Conservation (phyloP, 1,140 invertebrate genomes). For the Diuraphis noxia region DNA sequence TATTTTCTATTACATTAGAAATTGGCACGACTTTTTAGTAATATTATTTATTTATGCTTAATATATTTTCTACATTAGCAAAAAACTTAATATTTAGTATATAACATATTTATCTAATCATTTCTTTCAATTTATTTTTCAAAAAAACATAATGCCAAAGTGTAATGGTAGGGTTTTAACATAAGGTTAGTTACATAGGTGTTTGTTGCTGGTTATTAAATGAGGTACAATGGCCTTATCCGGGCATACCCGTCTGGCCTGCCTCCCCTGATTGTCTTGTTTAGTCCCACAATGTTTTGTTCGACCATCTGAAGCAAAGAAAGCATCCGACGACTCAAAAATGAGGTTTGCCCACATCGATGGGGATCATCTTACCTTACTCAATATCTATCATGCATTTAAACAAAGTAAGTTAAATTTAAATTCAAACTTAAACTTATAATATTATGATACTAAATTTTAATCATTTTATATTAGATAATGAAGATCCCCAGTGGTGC, state of each 20-base stretch:
- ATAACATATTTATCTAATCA: background rate
- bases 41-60: background rate
- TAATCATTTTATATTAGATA: conserved; percentile 60
- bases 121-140: background rate
- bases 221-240: conserved; percentile 62
- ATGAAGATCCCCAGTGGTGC: conserved; percentile 96
- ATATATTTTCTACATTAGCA: background rate
- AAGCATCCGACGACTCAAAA: conserved; percentile 98
- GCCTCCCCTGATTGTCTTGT: conserved; percentile 58
- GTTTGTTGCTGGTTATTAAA: conserved; percentile 62
- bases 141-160: conserved; percentile 26
- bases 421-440: background rate
- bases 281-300: conserved; percentile 99
- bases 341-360: conserved; percentile 99
- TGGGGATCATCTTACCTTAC: conserved; percentile 94
- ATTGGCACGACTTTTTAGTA: background rate
- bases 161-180: conserved; percentile 58
- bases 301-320: conserved; percentile 97
- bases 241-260: conserved; percentile 61
- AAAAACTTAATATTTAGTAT: background rate
- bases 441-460: background rate
- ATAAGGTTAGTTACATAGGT: conserved; percentile 63
- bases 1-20: background rate
- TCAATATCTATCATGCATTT: conserved; percentile 97
- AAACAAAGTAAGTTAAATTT: conserved; percentile 89